A percentile compares a stretch with the other conserved stretches of the same genome.
Conservation (phyloP, 2,113 vertebrate genomes). For the Vulpes ferrilata region DNA sequence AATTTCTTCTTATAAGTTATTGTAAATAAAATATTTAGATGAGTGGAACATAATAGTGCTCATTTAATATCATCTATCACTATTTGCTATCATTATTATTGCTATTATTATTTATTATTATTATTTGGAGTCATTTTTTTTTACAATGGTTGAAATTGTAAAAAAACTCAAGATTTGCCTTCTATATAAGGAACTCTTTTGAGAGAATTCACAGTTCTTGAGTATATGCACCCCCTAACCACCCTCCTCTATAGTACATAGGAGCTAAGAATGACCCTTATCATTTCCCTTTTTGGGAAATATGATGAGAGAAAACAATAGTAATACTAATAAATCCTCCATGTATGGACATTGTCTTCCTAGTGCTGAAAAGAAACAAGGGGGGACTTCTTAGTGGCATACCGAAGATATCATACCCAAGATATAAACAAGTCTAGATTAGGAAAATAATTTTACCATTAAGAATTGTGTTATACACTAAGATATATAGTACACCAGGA, state of each 20-base stretch:
- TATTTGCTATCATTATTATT: background rate
- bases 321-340: background rate
- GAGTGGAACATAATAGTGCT: background rate
- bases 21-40: background rate
- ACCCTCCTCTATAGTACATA: background rate
- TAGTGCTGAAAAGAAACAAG: background rate
- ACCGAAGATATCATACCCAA: too few species aligned
- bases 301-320: background rate
- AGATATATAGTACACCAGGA: background rate
- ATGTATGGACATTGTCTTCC: background rate
- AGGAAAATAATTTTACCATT: background rate
- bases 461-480: background rate
- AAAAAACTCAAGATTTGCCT: background rate
- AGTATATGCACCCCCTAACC: background rate
- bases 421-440: background rate
- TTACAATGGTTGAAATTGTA: background rate
- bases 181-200: background rate
- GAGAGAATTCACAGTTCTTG: background rate
- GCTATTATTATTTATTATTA: background rate
- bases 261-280: background rate
- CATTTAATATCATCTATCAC: background rate
- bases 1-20: background rate
- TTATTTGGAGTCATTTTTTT: background rate
- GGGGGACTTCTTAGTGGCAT: background rate
- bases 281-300: background rate